phyloP scores from a whole-genome alignment of 2,113 vertebrate species.

The Desmodus rotundus region DNA sequence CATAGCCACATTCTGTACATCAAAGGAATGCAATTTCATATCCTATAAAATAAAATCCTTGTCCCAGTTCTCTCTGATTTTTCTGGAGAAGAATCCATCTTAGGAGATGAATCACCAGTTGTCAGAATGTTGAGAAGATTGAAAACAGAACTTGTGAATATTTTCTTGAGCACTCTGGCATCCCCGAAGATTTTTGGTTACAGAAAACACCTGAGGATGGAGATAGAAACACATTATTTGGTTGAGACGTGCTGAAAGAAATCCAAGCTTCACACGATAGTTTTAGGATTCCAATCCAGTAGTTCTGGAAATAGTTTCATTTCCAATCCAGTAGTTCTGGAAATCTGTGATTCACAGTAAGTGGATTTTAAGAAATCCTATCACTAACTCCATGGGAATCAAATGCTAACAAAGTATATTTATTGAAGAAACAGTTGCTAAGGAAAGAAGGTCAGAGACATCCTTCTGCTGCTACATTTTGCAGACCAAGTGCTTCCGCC shows the following conservation, averaged over 20 bases:
- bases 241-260: not conserved
- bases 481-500: fast-evolving
- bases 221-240: not conserved
- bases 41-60: not conserved
- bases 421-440: not conserved
- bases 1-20: not conserved
- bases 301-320: not conserved
- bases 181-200: not conserved
- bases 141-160: not conserved
- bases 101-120: not conserved
- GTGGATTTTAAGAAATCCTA: too few species aligned
- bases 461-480: not conserved
- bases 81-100: not conserved
- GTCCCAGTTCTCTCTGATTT: not conserved
- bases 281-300: not conserved
- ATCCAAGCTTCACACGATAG: not conserved
- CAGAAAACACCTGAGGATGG: not conserved
- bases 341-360: not conserved
- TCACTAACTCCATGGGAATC: not conserved
- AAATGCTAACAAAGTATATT: not conserved
- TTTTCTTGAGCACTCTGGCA: not conserved
- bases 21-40: not conserved
- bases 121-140: not conserved
- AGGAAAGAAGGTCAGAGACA: fast-evolving
- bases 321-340: not conserved